Percentiles rank a stretch among this genome's conserved stretches.
Conservation (phyloP, 2,797 vertebrate species). For the Pitangus sulphuratus region DNA sequence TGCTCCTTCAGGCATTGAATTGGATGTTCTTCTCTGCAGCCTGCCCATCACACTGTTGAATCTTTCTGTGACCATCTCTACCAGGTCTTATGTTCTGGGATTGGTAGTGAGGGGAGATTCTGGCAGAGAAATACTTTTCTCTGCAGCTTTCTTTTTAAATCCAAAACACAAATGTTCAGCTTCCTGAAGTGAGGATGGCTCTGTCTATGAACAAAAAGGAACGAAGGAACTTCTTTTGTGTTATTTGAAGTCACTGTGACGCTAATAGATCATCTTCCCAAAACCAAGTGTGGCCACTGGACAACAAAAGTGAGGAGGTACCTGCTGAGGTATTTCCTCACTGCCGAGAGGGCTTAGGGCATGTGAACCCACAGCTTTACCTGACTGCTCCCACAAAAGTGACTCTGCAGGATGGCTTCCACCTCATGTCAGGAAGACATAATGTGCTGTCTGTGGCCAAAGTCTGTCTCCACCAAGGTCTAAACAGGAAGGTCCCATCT, state of each 20-base stretch:
- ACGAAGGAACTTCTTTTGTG: background rate
- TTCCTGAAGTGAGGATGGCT: background rate
- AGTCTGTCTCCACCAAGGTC: background rate
- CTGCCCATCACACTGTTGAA: background rate
- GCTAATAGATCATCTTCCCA: background rate
- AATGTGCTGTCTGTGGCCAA: background rate
- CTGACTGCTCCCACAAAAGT: background rate
- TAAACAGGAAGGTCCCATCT: background rate
- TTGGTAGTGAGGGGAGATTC: background rate
- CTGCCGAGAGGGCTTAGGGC: background rate
- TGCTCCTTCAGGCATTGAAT: background rate
- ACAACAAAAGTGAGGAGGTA: background rate
- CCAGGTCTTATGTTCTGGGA: background rate
- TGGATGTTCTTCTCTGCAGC: background rate
- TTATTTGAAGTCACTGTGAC: background rate
- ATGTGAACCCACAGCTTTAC: background rate
- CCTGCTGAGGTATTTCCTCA: background rate
- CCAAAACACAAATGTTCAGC: background rate
- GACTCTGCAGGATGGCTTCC: background rate
- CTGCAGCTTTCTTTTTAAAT: background rate
- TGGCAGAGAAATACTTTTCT: background rate
- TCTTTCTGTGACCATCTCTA: background rate
- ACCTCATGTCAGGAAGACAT: background rate
- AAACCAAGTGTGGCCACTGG: background rate
- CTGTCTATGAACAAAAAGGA: background rate